Percentiles rank a stretch among this genome's conserved stretches.
Conservation (phyloP, 2,888 invertebrate species). For the Zygothrica quintamaculata region DNA sequence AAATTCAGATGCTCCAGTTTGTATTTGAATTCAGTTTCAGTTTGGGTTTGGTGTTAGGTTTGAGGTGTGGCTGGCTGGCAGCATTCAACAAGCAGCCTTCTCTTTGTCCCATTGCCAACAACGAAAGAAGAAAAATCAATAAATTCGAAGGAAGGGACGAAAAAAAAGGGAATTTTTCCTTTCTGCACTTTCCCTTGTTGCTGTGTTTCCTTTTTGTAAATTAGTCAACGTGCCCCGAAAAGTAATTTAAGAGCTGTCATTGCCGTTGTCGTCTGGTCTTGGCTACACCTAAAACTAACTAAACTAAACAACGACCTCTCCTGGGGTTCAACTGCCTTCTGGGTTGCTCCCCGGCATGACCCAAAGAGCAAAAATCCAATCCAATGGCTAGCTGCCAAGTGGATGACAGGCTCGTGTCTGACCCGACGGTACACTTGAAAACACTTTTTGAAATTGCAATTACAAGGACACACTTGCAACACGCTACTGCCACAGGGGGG, state of each 20-base stretch:
- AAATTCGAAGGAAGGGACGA: conserved; percentile 33
- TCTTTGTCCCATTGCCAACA: not conserved
- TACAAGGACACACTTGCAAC: conserved; percentile 54
- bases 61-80: conserved; percentile 34
- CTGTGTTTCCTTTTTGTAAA: conserved; percentile 72
- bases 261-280: conserved; percentile 27
- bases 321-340: conserved; percentile 33
- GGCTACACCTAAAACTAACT: conserved; percentile 28
- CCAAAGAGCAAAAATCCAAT: not conserved
- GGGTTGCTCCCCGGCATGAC: conserved; percentile 21
- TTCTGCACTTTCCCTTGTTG: conserved; percentile 12
- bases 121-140: conserved; percentile 46
- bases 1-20: no score
- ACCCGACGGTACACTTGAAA: no score
- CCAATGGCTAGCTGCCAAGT: conserved; percentile 52
- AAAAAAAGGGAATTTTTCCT: conserved; percentile 47
- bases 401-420: conserved; percentile 8
- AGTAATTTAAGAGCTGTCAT: conserved; percentile 65
- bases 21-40: conserved; percentile 6
- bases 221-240: conserved; percentile 68
- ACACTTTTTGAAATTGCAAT: conserved; percentile 28
- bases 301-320: conserved; percentile 29
- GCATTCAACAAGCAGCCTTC: conserved; percentile 53
- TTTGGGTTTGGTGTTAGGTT: not conserved
- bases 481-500: conserved; percentile 16